Evolutionary conservation across 2,888 invertebrate genomes (phyloP), one percentile per base, ranked within the genome.

Genomic region (Dasysyrphus tricinctus): DNA sequence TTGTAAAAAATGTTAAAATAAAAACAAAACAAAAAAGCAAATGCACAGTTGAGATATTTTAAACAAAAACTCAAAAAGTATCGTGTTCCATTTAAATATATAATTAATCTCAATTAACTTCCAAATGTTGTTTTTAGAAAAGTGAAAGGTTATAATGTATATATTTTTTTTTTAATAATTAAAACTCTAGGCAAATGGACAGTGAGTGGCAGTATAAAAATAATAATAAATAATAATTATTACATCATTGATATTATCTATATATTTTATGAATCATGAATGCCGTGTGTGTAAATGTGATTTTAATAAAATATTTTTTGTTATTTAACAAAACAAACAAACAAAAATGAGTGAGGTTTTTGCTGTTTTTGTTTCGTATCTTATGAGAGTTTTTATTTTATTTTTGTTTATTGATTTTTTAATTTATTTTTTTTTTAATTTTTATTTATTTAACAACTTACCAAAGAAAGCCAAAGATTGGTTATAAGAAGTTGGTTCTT

Each of bases 381-480:
- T 89, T 88, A 69, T 57, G 65, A 75, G 57, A 72, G 56, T 79
- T 79, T 77, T 72, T 80, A 70, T 61, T 24, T 44, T n/a, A 5
- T 47, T 19, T 49, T 47, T 49, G 47, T 83, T 88, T 74, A 63
- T 65, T 87, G 72, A 67, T 59, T 73, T 76, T 89, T 32, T 32
- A 32, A 32, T 90, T 90, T 91, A 93, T 91, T 93, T 90, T 91
- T 92, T 3, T 2, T 93, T 93, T 79, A 89, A 5, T 61, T 42
- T 14, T 29, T 63, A 89, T 44, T 63, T 63, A 67, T 67, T 67
- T 67, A 67, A 67, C 89, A 91, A 97, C 97, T 97, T 96, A 97
- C 97, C 96, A 97, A 96, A 95, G 97, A 96, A 95, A 97, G 96
- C 97, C 97, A 97, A 94, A 97, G 96, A 95, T 97, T 97, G 95